Percentiles rank a stretch among this genome's conserved stretches.
These are phyloP conservation scores for Acanthosepion lycidas DNA, from an alignment of 2,888 invertebrate species.

Conservation along the genomic window DNA sequence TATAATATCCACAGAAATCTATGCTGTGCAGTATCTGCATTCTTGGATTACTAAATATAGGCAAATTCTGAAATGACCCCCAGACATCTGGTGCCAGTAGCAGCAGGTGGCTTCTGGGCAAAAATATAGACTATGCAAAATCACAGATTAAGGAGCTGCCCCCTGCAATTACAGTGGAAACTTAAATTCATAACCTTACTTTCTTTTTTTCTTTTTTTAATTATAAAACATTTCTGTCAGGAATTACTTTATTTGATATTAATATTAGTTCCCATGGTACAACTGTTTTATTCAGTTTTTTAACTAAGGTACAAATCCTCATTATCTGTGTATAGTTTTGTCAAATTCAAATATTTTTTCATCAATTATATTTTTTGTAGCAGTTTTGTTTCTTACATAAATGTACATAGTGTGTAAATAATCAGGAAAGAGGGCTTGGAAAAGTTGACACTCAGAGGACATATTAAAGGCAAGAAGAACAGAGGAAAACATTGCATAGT, in stretches of 20 bases:
- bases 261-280: neutral
- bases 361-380: too few relatives aligned
- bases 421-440: too few relatives aligned
- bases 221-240: neutral
- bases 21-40: neutral
- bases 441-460: too few relatives aligned
- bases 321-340: too few relatives aligned
- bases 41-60: neutral
- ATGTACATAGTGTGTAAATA: too few relatives aligned
- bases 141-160: neutral
- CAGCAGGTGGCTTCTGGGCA: neutral
- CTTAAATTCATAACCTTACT: neutral
- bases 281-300: neutral
- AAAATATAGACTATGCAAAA: neutral
- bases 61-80: neutral
- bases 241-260: neutral
- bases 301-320: too few relatives aligned
- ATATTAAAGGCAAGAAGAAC: too few relatives aligned
- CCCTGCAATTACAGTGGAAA: neutral
- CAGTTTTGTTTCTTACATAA: too few relatives aligned
- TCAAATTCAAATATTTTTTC: too few relatives aligned
- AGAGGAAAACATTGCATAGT: too few relatives aligned
- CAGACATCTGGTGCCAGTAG: neutral
- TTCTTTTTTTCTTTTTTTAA: neutral
- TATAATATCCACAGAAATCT: neutral